Evolutionary conservation across 2,888 invertebrate species (phyloP), one percentile per base, ranked within the genome.

Genomic region (Catocala sponsa): DNA sequence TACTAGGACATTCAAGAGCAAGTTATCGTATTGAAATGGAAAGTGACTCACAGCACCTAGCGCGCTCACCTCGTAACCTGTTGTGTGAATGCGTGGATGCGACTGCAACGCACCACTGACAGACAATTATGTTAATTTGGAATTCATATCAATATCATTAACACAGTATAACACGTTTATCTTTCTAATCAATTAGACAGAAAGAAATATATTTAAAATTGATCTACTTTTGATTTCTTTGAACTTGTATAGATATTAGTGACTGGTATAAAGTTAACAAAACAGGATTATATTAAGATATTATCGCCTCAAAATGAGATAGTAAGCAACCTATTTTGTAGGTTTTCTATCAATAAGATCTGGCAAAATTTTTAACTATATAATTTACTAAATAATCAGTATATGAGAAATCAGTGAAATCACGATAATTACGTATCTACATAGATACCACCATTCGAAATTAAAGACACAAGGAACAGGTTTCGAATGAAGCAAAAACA

Each of bases 1-100:
- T 59, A 68, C 62, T 70, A 55, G 68, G 68, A 69, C 72, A 78
- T 72, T 72, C 57, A 65, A 59, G 67, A 76, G 72, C 71, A 73
- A 72, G 68, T 74, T 80, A 79, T 77, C 70, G 70, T 64, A 74
- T 74, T 59, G 87, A 88, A 88, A 88, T 80, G 82, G 88, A 88
- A 88, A 88, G 88, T 88, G 80, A 76, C 64, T 70, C 79, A 46
- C 7, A 7, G 76, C 76, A 66, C 15, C 25, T 32, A 7, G 48
- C 49, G 54, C 43, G 33, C 54, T 38, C 35, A 50, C 46, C 33
- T 51, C 11, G 13, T 55, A 55, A 55, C 49, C 13, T 9, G 51
- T 55, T 11, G 48, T 42, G 48, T 47, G 44, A 41, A 48, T 48
- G 25, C 38, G 25, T 33, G 13, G 32, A 15, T 11, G 55, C 13